These are phyloP conservation scores for Zaprionus lineosus DNA, from an alignment of 2,888 invertebrate genomes.

Conservation along the genomic window DNA sequence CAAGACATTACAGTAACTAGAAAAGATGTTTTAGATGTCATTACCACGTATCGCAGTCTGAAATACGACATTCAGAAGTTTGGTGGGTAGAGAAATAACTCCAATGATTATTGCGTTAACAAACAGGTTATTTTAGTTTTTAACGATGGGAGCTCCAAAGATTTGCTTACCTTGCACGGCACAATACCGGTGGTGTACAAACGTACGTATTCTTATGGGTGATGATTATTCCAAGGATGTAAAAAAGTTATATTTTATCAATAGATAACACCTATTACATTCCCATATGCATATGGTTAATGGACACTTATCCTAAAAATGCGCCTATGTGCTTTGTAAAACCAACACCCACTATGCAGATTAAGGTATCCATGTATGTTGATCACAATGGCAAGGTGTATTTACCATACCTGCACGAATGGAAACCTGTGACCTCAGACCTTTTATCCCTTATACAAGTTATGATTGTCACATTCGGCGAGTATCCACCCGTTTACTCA, in stretches of 20 bases:
- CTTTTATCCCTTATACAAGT: conserved; percentile 94
- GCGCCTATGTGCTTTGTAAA: conserved; percentile 97
- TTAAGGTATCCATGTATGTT: conserved; percentile 96
- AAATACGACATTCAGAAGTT: conserved; percentile 87
- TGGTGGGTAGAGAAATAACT: conserved; percentile 84
- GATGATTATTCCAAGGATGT: neutral
- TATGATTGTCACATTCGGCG: conserved; percentile 96
- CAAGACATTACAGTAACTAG: conserved; percentile 87
- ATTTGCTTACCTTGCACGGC: conserved; percentile 92
- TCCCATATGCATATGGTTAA: conserved; percentile 97
- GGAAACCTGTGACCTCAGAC: conserved; percentile 92
- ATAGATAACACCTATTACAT: conserved; percentile 95
- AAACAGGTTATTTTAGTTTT: conserved; percentile 85
- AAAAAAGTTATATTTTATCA: conserved; percentile 79
- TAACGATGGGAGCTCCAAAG: conserved; percentile 92
- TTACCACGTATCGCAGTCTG: conserved; percentile 87
- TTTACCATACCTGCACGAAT: conserved; percentile 97
- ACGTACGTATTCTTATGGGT: conserved; percentile 85
- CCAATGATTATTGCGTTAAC: neutral
- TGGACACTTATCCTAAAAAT: conserved; percentile 98
- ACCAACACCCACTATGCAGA: conserved; percentile 97
- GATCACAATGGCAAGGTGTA: conserved; percentile 98
- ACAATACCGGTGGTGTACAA: conserved; percentile 96
- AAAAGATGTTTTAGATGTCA: conserved; percentile 87
- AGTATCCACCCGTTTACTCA: conserved; percentile 96